These are phyloP conservation scores for Trichomalopsis sarcophagae DNA, from an alignment of 1,140 invertebrate genomes.

Conservation along the genomic window DNA sequence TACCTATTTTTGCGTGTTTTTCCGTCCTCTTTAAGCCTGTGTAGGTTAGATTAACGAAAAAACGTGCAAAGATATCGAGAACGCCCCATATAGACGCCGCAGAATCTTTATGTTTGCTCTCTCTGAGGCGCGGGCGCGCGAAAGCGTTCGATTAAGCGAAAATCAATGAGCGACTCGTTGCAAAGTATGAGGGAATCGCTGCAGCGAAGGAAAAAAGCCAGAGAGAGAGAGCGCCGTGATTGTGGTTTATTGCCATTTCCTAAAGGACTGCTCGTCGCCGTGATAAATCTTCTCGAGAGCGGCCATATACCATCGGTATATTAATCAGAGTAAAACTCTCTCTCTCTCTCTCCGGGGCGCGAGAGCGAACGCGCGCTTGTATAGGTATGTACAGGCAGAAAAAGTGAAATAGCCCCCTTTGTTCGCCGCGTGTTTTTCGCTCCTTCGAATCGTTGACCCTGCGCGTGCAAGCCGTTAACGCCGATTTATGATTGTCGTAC, in stretches of 20 bases:
- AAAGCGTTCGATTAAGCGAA: slow-evolving; percentile 25
- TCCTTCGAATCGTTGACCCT: not conserved
- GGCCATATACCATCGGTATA: slow-evolving; percentile 53
- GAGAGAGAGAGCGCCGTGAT: slow-evolving; percentile 17
- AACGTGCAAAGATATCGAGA: no score
- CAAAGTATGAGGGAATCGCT: slow-evolving; percentile 26
- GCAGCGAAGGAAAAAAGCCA: slow-evolving; percentile 14
- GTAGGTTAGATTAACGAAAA: no score
- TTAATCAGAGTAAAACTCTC: slow-evolving; percentile 51
- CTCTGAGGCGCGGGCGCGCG: no score
- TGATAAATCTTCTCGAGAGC: slow-evolving; percentile 49
- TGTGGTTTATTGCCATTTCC: slow-evolving; percentile 49
- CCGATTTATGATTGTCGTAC: slow-evolving; percentile 20
- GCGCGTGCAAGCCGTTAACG: not conserved
- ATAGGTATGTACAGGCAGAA: not conserved
- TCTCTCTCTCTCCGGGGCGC: not conserved
- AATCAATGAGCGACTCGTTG: slow-evolving; percentile 29
- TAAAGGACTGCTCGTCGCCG: slow-evolving; percentile 46
- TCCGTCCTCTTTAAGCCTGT: no score
- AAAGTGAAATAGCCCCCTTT: slow-evolving; percentile 39
- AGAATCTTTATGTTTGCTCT: not conserved
- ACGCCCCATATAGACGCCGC: not conserved
- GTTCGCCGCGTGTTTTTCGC: not conserved
- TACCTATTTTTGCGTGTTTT: no score
- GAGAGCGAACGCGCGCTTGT: slow-evolving; percentile 17